A percentile compares a stretch with the other conserved stretches of the same genome.
Conservation (phyloP, 1,140 invertebrate species). For the Neodiprion lecontei region DNA sequence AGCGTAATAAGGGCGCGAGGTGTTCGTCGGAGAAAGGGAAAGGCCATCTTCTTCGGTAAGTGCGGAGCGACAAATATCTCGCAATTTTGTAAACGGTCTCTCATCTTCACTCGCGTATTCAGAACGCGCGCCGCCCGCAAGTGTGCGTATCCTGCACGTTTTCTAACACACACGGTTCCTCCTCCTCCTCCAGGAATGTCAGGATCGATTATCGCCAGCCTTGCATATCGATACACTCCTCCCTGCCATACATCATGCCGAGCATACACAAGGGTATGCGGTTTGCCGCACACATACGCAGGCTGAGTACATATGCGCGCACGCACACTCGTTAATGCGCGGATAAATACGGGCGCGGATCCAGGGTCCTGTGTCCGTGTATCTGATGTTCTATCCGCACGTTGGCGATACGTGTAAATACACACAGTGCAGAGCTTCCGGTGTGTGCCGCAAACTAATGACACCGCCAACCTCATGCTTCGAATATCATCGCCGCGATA, state of each 20-base stretch:
- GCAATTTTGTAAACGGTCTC: neutral
- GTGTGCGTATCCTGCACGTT: neutral
- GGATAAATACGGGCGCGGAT: neutral
- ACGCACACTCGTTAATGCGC: neutral
- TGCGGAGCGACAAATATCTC: neutral
- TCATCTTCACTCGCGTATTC: constrained; percentile 7
- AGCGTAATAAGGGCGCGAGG: neutral
- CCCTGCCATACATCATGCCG: neutral
- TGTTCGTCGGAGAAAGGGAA: no score
- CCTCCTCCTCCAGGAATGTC: neutral
- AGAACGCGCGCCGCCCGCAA: constrained; percentile 1
- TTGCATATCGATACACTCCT: constrained; percentile 10
- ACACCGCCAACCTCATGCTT: constrained; percentile 51
- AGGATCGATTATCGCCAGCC: constrained; percentile 9
- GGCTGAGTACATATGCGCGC: neutral
- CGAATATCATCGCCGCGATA: constrained; percentile 57
- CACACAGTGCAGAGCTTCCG: neutral
- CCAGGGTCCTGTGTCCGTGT: neutral
- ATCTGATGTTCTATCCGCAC: neutral
- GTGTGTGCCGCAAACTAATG: constrained; percentile 44
- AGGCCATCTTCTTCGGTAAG: no score
- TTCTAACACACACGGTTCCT: neutral
- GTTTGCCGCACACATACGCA: no score
- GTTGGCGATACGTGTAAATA: neutral
- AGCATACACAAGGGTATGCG: neutral